These are phyloP conservation scores for Plebejus melissa DNA, from an alignment of 2,888 invertebrate species.

Conservation along the genomic window DNA sequence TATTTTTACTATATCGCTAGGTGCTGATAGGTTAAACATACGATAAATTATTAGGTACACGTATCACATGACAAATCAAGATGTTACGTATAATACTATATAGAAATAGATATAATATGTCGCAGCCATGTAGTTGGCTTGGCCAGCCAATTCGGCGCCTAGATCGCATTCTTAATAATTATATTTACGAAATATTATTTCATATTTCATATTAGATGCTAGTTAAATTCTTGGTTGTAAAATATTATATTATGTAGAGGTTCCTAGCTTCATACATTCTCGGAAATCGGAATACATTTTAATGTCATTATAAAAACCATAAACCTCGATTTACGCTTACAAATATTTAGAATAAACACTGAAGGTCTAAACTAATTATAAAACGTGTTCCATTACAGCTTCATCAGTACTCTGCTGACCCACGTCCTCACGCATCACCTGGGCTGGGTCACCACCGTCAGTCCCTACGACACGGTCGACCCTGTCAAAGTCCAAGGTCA, in stretches of 20 bases:
- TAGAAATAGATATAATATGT: not conserved
- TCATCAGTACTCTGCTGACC: constrained; percentile 92
- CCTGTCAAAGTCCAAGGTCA: constrained; percentile 40
- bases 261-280: too few relatives aligned
- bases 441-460: constrained; percentile 93
- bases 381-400: constrained; percentile 80
- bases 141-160: too few relatives aligned
- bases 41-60: not conserved
- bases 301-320: too few relatives aligned
- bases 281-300: too few relatives aligned
- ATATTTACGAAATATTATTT: too few relatives aligned
- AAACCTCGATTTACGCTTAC: too few relatives aligned
- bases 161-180: too few relatives aligned
- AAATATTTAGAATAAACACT: not conserved
- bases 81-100: not conserved
- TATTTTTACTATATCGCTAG: constrained; percentile 4
- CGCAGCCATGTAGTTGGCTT: not conserved
- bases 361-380: not conserved
- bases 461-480: constrained; percentile 65
- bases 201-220: too few relatives aligned
- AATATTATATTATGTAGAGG: too few relatives aligned
- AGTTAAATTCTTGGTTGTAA: too few relatives aligned
- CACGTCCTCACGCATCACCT: constrained; percentile 93
- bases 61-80: not conserved
- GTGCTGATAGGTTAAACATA: not conserved